Evolutionary conservation across 2,888 invertebrate genomes (phyloP), one percentile per base, ranked within the genome.

Genomic region (Dryobotodes eremita): DNA sequence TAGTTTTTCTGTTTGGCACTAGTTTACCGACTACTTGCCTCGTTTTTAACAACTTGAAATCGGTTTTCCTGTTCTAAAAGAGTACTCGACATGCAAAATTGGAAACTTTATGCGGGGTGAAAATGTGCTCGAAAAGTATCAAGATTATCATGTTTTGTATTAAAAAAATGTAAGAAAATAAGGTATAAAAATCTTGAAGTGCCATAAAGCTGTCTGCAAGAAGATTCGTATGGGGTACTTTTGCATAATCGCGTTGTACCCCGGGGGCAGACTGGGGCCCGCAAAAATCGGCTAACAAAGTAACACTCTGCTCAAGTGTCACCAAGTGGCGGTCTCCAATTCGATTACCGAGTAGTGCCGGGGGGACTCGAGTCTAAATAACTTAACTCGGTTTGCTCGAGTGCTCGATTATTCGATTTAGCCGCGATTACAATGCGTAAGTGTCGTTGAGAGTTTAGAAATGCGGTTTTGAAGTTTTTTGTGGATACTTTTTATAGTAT

Each of bases 241-340:
- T 93, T 94, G 94, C 95, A 95, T 95, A 95, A 95, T 94, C 92
- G 88, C 84, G 87, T 87, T 88, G 86, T 90, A 91, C 92, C 88
- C 88, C 90, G 85, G 92, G 89, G 89, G 86, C 89, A 78, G 79
- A 48, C 84, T 82, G 84, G 86, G 89, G 87, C 86, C 90, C 92
- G 92, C 95, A 94, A 95, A 95, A 95, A 95, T 95, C 94, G 93
- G 93, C 95, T 95, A 96, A 96, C 96, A 96, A 96, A 93, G 96
- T 96, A 96, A 95, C 96, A 94, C 95, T 95, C 89, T 90, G 91
- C 93, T 95, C 92, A 92, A 95, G 95, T 95, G 95, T 91, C 92
- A 89, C 92, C 94, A 95, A 96, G 96, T 96, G 96, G 94, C 93
- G 94, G 95, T 95, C 95, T 94, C 92, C 91, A 92, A 96, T 95